Evolutionary conservation across 2,113 vertebrate genomes (phyloP), one percentile per base, ranked within the genome.

Genomic region (Pollimyrus isidori): DNA sequence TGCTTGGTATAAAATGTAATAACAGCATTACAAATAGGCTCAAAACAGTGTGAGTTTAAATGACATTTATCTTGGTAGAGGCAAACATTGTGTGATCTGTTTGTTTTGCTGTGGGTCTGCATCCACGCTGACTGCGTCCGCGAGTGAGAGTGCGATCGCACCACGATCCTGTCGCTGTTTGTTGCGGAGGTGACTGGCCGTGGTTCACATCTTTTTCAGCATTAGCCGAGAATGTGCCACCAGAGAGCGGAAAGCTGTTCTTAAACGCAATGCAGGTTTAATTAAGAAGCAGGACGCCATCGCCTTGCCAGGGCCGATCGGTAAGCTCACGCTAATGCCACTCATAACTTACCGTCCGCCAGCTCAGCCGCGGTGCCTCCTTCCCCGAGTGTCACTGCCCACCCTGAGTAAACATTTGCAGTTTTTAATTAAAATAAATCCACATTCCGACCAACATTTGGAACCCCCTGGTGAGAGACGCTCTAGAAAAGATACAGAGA

Each of bases 371-470:
- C n/a, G 4, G 50, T 76, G 86, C 92, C 92, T 92, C 89, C 84
- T 93, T 42, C 90, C 90, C 91, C 90, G 91, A 92, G 90, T 93
- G 91, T 91, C 91, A 80, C 88, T 91, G 88, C 90, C 90, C 88
- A 91, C 91, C 92, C 92, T 93, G 92, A 92, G 93, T 93, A 93
- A 95, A 95, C 94, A 94, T 91, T 87, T 83, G 88, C 90, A 58
- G 86, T 89, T 88, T 95, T 95, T 95, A 96, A 96, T 96, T 95
- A 95, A 94, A 94, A 93, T 93, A 93, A 93, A 94, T 94, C 93
- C 91, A 90, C 93, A 92, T 92, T 92, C 89, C 5, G 91, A 92
- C 92, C 94, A 91, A 95, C 94, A 89, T 91, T 92, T 90, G 84
- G 90, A 85, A 91, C 26, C 62, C 87, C 87, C 88, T 17, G 89